Conservation (phyloP, 2,888 invertebrate species). For the Harpalus rubripes region DNA sequence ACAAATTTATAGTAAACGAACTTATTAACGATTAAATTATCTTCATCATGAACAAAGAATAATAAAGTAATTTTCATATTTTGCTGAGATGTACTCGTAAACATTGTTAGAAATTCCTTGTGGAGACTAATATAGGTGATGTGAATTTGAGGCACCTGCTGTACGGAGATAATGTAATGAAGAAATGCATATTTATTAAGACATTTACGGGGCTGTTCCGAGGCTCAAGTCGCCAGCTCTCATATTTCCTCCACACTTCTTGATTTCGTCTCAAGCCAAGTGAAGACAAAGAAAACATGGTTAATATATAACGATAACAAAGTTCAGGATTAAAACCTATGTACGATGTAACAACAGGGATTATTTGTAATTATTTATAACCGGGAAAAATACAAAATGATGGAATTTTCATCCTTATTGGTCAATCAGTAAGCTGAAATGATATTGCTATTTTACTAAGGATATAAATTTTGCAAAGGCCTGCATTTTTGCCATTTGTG, state of each 20-base stretch:
- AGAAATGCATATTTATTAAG: conserved; percentile 64
- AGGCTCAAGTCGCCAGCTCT: conserved; percentile 20
- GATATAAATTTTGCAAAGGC: background rate
- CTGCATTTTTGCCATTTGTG: background rate
- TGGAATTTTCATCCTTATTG: too few species aligned
- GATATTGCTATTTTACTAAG: background rate
- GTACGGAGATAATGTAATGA: conserved; percentile 57
- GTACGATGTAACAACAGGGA: background rate
- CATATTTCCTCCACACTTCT: conserved; percentile 8
- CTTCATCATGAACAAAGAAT: too few species aligned
- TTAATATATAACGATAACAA: background rate
- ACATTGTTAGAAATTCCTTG: background rate
- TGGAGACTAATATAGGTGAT: background rate
- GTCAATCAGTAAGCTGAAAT: background rate
- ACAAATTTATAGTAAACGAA: too few species aligned
- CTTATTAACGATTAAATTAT: too few species aligned
- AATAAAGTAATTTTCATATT: too few species aligned
- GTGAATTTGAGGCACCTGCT: conserved; percentile 38
- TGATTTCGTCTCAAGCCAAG: background rate
- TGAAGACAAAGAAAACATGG: background rate
- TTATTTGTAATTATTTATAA: background rate
- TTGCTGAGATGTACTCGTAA: too few species aligned
- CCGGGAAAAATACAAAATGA: background rate
- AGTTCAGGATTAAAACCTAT: background rate
- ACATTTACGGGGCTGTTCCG: conserved; percentile 48